A percentile compares a stretch with the other conserved stretches of the same genome.
Evolutionary conservation across 2,888 invertebrate species (phyloP).

Genomic region (Tanypteryx hageni): DNA sequence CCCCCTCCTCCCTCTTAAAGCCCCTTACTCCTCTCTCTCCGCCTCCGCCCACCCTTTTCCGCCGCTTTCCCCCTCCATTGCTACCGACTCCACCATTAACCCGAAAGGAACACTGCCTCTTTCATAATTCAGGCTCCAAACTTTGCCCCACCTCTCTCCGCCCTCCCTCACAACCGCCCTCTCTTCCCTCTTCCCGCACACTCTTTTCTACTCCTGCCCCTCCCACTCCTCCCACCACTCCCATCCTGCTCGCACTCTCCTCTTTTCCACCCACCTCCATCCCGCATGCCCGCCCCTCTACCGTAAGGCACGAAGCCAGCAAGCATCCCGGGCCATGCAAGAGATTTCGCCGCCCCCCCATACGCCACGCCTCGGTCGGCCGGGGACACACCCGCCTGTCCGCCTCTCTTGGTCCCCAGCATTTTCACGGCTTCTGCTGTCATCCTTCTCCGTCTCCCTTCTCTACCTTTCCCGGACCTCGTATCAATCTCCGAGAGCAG

Average conservation of each 20-base stretch:
- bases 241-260: background rate
- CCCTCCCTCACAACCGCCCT: background rate
- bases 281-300: background rate
- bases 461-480: background rate
- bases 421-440: constrained; percentile 13
- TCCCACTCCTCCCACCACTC: background rate
- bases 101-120: constrained; percentile 61
- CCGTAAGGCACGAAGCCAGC: constrained; percentile 28
- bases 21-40: background rate
- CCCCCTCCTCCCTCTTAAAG: background rate
- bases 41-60: background rate
- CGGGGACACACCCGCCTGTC: background rate
- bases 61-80: background rate
- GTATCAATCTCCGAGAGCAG: constrained; percentile 43
- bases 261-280: background rate
- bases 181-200: background rate
- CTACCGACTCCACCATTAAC: constrained; percentile 49
- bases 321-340: constrained; percentile 20
- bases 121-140: constrained; percentile 63
- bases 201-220: background rate
- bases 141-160: background rate
- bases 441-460: background rate
- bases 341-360: background rate
- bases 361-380: background rate
- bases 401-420: background rate